Base-by-base conservation (phyloP, 2,797 vertebrate genomes). In the Cottoperca gobio region DNA sequence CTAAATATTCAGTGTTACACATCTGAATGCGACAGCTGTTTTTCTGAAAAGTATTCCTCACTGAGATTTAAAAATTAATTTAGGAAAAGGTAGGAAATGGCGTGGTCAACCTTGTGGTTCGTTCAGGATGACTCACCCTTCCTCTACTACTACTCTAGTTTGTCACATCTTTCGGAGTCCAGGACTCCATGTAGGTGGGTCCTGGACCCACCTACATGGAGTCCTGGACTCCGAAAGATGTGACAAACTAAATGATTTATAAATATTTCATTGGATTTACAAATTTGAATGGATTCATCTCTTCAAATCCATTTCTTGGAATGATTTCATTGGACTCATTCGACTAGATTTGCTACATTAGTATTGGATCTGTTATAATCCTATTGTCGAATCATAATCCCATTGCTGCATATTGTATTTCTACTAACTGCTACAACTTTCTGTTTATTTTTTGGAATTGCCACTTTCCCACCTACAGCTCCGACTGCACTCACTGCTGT, bases 321-420 rank as follows among this genome's bases (percentile, higher is more conserved):
- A 8, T 60, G 64, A 62, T 60, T 49, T 66, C 52, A 67, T 67
- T 58, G 19, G 57, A 61, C 59, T 72, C 62, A 26, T 70, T 81
- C 40, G 5, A 40, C 21, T 60, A 24, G 43, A 77, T 77, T 84
- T 74, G 13, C 39, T 58, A 64, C 50, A 65, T 73, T 84, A 73
- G 19, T 57, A 50, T 45, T 67, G n/a, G 53, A 79, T 78, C 69
- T 5, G 3, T 62, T 55, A 55, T 75, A 81, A 77, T 85, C 74
- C 67, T 40, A 35, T 66, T 84, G 46, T 63, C 73, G 12, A 77
- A 63, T 70, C 78, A 48, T 70, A 82, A 86, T 84, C 73, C 77
- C 26, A 72, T 73, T 76, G 43, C 62, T 33, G 48, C 42, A 75
- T 49, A 75, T 61, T 68, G 31, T 55, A 72, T 78, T 82, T 78